phyloP scores from a whole-genome alignment of 2,797 vertebrate species.

The Sebastes goodei region DNA sequence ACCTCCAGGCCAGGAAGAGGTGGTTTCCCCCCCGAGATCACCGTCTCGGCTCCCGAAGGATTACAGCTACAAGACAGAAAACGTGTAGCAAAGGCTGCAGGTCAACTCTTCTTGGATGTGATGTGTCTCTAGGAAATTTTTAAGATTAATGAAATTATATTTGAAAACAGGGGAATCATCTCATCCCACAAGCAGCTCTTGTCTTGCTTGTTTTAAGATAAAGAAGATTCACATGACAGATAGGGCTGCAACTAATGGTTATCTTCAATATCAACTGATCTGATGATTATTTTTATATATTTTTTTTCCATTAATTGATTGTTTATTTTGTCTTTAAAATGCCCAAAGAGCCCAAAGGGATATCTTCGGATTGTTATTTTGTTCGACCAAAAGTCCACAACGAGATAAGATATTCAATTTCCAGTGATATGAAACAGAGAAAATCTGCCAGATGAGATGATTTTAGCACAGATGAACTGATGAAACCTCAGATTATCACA shows the following conservation, averaged over 20 bases:
- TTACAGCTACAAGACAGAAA: not conserved
- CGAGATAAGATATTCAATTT: not conserved
- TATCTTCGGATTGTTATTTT: not conserved
- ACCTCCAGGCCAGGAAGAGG: not conserved
- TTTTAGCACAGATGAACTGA: not conserved
- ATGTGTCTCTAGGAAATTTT: not conserved
- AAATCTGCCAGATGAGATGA: not conserved
- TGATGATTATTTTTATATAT: not conserved
- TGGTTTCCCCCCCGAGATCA: not conserved
- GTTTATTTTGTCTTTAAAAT: not conserved
- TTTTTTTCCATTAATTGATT: not conserved
- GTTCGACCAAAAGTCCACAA: not conserved
- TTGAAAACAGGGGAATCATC: not conserved
- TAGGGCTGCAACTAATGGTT: not conserved
- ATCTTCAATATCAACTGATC: not conserved
- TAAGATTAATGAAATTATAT: not conserved
- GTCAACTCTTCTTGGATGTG: not conserved
- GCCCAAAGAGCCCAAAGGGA: not conserved
- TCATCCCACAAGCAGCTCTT: not conserved
- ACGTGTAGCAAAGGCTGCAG: not conserved
- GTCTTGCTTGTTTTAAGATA: constrained; percentile 10
- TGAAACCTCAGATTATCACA: not conserved
- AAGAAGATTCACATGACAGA: not conserved
- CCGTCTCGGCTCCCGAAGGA: not conserved
- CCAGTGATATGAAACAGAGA: not conserved